Evolutionary conservation across 2,113 vertebrate species (phyloP).

Genomic region (Mellivora capensis): DNA sequence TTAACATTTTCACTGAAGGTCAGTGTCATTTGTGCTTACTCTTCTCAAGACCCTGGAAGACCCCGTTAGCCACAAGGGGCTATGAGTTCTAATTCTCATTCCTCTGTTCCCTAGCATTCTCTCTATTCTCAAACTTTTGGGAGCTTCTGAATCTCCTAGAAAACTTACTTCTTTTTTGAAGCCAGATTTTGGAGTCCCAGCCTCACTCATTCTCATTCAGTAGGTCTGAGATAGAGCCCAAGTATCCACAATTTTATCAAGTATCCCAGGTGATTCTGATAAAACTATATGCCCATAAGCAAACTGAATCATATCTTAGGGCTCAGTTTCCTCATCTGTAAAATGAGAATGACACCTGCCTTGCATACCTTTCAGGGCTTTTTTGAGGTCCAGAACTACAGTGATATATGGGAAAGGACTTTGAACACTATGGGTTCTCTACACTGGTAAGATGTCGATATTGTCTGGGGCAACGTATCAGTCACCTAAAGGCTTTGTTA

Average conservation of each 20-base stretch:
- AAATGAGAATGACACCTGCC: not conserved
- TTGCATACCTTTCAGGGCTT: not conserved
- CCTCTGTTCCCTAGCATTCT: not conserved
- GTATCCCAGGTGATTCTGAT: not conserved
- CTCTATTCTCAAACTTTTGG: not conserved
- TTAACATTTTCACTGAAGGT: not conserved
- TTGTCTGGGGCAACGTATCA: not conserved
- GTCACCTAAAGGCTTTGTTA: not conserved
- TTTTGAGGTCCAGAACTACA: not conserved
- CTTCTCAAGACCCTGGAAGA: not conserved
- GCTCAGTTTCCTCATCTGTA: constrained; percentile 11
- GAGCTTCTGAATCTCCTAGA: not conserved
- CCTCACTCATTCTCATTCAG: not conserved
- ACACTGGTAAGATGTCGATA: not conserved
- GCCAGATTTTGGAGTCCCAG: not conserved
- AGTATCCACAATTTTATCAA: not conserved
- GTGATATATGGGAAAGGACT: not conserved
- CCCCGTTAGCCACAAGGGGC: not conserved
- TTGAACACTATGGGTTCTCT: not conserved
- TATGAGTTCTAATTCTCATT: constrained; percentile 4
- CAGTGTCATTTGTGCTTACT: not conserved
- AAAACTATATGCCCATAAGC: not conserved
- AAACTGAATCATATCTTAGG: constrained; percentile 2
- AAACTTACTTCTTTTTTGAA: not conserved
- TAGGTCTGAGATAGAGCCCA: not conserved